Percentiles rank a stretch among this genome's conserved stretches.
These are phyloP conservation scores for Troides helena DNA, from an alignment of 2,888 invertebrate genomes.

Conservation along the genomic window DNA sequence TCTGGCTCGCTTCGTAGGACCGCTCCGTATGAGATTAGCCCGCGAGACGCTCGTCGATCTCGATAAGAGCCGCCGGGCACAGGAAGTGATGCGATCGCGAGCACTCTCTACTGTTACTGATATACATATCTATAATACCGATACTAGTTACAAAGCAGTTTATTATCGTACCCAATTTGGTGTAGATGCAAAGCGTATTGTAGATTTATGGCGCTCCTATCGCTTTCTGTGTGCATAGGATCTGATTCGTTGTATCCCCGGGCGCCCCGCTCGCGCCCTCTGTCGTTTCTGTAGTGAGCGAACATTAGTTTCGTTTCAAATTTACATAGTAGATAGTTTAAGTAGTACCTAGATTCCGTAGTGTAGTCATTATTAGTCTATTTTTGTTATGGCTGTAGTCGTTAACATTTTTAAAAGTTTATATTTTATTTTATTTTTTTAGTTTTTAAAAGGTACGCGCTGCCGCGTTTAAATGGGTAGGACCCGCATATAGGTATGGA, in stretches of 20 bases:
- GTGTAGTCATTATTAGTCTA: slow-evolving; percentile 76
- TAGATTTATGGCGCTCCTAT: not conserved
- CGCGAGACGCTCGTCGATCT: slow-evolving; percentile 32
- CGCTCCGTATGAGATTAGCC: slow-evolving; percentile 56
- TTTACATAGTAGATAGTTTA: slow-evolving; percentile 74
- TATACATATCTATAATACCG: not conserved
- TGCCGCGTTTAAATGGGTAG: slow-evolving; percentile 57
- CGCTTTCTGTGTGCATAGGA: slow-evolving; percentile 11
- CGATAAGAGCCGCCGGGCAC: not conserved
- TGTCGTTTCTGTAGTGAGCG: slow-evolving; percentile 69
- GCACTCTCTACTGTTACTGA: slow-evolving; percentile 4
- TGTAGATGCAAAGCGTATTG: not conserved
- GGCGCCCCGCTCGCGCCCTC: slow-evolving; percentile 45
- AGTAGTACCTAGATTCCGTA: slow-evolving; percentile 76
- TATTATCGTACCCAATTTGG: not conserved
- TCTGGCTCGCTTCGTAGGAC: slow-evolving; percentile 60
- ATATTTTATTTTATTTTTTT: slow-evolving; percentile 69
- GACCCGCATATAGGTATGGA: slow-evolving; percentile 43
- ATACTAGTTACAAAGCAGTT: not conserved
- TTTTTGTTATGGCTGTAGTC: slow-evolving; percentile 80
- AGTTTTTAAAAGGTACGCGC: slow-evolving; percentile 63
- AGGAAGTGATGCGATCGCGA: not conserved
- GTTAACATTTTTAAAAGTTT: slow-evolving; percentile 78
- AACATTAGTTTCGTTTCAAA: slow-evolving; percentile 74
- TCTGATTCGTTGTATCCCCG: slow-evolving; percentile 10